These are phyloP conservation scores for Corynorhinus townsendii DNA, from an alignment of 2,113 vertebrate genomes.

Conservation along the genomic window DNA sequence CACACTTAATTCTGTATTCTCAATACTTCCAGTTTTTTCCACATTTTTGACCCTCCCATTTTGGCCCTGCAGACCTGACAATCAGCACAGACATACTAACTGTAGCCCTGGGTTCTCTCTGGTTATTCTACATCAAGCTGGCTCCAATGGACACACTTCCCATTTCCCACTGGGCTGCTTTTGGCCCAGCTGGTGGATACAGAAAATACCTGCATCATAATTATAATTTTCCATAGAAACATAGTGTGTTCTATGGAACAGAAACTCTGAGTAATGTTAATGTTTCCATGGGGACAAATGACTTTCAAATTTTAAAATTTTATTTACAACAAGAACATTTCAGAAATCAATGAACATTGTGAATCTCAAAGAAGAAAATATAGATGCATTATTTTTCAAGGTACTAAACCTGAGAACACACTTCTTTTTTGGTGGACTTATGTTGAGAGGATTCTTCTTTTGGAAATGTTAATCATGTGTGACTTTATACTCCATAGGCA, in stretches of 20 bases:
- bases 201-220: background rate
- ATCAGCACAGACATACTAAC: background rate
- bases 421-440: background rate
- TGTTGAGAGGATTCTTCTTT: background rate
- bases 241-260: background rate
- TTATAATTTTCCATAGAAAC: background rate
- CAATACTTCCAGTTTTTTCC: background rate
- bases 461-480: background rate
- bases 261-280: background rate
- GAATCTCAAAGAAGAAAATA: slow-evolving; percentile 1
- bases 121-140: background rate
- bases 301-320: background rate
- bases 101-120: background rate
- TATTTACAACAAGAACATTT: background rate
- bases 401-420: background rate
- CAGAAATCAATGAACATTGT: background rate
- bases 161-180: background rate
- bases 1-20: background rate
- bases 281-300: background rate
- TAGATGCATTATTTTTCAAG: background rate
- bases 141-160: background rate
- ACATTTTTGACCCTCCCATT: background rate
- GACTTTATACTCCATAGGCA: background rate
- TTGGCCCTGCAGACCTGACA: no score
- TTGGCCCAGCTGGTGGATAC: background rate